Evolutionary conservation across 2,888 invertebrate species (phyloP).

Genomic region (Exocentrus adspersus): DNA sequence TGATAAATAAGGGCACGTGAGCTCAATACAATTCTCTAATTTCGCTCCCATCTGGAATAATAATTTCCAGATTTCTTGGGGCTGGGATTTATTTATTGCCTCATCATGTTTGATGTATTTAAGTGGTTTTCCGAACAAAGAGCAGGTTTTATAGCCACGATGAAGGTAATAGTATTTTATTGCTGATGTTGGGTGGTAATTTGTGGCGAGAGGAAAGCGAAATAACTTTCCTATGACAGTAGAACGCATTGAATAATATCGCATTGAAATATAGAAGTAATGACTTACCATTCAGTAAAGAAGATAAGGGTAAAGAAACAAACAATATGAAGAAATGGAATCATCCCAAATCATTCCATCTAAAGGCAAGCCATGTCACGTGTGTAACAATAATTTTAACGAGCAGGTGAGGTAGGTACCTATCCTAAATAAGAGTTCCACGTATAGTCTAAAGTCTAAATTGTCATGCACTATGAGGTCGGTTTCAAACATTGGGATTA

Average conservation of each 20-base stretch:
- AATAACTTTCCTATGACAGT: not conserved
- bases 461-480: too few species aligned
- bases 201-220: not conserved
- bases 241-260: not conserved
- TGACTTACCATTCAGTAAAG: too few species aligned
- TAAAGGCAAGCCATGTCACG: too few species aligned
- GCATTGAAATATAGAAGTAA: too few species aligned
- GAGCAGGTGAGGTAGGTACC: too few species aligned
- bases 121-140: not conserved
- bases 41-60: slow-evolving; percentile 45
- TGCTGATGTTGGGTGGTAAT: not conserved
- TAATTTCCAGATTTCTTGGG: slow-evolving; percentile 42
- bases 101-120: slow-evolving; percentile 36
- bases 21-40: slow-evolving; percentile 42
- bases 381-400: too few species aligned
- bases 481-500: too few species aligned
- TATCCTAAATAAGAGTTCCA: too few species aligned
- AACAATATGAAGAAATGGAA: too few species aligned
- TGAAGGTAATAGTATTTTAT: not conserved
- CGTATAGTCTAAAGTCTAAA: too few species aligned
- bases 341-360: too few species aligned
- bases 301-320: too few species aligned
- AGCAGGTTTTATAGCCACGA: slow-evolving; percentile 5
- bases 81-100: slow-evolving; percentile 42
- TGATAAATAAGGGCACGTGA: slow-evolving; percentile 60